phyloP scores from a whole-genome alignment of 2,113 vertebrate genomes.

The Alexandromys fortis region DNA sequence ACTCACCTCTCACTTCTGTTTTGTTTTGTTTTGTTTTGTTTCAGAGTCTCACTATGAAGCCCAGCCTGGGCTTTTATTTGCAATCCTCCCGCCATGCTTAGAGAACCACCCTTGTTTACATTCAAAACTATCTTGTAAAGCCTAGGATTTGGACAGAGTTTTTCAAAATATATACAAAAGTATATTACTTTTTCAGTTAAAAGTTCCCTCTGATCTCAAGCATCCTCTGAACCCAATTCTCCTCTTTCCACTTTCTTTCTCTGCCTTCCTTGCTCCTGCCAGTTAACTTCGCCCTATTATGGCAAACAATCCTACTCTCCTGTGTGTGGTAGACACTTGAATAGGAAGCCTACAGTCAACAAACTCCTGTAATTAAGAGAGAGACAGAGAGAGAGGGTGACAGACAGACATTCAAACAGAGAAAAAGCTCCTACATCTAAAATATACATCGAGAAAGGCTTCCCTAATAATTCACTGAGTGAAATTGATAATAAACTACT shows the following conservation, averaged over 20 bases:
- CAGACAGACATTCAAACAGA: background rate
- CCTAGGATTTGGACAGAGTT: background rate
- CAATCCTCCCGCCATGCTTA: background rate
- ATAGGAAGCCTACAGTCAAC: background rate
- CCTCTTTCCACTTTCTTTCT: background rate
- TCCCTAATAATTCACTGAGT: background rate
- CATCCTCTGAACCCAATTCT: background rate
- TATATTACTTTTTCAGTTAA: background rate
- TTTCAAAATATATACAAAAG: background rate
- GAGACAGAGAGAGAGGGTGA: background rate
- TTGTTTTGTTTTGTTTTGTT: background rate
- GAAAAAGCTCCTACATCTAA: background rate
- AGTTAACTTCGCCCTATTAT: background rate
- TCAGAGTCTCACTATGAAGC: background rate
- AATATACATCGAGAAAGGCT: background rate
- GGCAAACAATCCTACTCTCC: background rate
- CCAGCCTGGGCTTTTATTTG: background rate
- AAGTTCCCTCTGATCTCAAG: background rate
- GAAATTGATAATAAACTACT: conserved; percentile 43
- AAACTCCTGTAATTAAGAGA: background rate
- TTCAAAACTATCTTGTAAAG: background rate
- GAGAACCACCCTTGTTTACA: background rate
- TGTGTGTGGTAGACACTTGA: background rate
- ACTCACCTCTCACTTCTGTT: background rate
- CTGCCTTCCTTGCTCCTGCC: background rate